Percentiles rank a stretch among this genome's conserved stretches.
These are phyloP conservation scores for Campoplex nolae DNA, from an alignment of 2,888 invertebrate genomes.

Conservation along the genomic window DNA sequence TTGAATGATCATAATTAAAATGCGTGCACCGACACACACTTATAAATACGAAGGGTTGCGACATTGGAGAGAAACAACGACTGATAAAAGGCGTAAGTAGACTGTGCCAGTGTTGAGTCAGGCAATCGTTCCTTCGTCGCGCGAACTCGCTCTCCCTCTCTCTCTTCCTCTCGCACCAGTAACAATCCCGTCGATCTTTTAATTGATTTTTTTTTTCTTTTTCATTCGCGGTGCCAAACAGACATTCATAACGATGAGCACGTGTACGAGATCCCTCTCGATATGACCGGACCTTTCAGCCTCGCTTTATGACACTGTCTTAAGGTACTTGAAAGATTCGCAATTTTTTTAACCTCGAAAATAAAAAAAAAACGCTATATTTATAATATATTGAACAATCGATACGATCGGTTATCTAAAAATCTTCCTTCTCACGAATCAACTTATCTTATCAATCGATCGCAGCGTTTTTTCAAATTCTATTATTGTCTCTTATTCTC, in stretches of 20 bases:
- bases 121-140: conserved; percentile 54
- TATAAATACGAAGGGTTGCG: conserved; percentile 35
- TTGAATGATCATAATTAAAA: conserved; percentile 56
- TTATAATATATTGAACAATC: conserved; percentile 23
- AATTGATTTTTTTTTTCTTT: background rate
- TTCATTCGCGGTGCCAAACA: conserved; percentile 41
- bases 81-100: conserved; percentile 66
- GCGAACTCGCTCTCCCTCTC: background rate
- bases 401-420: conserved; percentile 36
- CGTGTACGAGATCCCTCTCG: conserved; percentile 52
- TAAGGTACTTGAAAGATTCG: conserved; percentile 1
- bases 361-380: background rate
- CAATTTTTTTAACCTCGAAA: conserved; percentile 12
- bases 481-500: conserved; percentile 6
- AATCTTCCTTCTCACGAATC: background rate
- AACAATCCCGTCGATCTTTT: background rate
- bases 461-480: conserved; percentile 19
- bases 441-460: conserved; percentile 57
- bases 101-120: conserved; percentile 74
- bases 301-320: conserved; percentile 18
- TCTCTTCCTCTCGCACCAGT: conserved; percentile 6
- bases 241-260: conserved; percentile 33
- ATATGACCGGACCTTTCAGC: conserved; percentile 4
- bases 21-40: conserved; percentile 36
- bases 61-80: conserved; percentile 31